phyloP scores from a whole-genome alignment of 2,888 invertebrate genomes.

The Danaus chrysippus region DNA sequence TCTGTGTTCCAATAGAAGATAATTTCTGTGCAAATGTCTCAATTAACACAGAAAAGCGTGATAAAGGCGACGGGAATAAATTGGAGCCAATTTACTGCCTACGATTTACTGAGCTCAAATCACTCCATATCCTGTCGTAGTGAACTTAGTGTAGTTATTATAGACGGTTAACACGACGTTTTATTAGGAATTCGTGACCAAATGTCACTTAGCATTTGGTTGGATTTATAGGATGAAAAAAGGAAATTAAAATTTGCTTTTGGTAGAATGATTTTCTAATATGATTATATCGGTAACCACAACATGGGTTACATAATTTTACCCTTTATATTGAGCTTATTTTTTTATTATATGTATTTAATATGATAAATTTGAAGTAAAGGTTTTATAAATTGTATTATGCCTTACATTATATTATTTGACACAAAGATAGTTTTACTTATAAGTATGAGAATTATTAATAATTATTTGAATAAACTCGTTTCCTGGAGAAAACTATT shows the following conservation, averaged over 20 bases:
- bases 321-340: conserved; percentile 14
- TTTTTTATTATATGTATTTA: conserved; percentile 6
- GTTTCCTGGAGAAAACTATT: too few relatives aligned
- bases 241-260: conserved; percentile 21
- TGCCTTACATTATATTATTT: too few relatives aligned
- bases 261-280: conserved; percentile 2
- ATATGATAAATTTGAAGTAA: too few relatives aligned
- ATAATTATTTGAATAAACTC: too few relatives aligned
- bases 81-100: conserved; percentile 53
- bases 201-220: conserved; percentile 24
- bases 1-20: conserved; percentile 40
- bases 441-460: too few relatives aligned
- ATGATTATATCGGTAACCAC: neutral
- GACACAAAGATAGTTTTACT: too few relatives aligned
- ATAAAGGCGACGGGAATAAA: conserved; percentile 60
- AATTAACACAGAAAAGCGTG: conserved; percentile 61
- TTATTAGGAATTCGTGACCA: conserved; percentile 31
- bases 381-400: too few relatives aligned
- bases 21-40: conserved; percentile 68
- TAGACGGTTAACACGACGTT: conserved; percentile 35
- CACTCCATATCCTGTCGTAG: conserved; percentile 36
- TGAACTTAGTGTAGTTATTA: conserved; percentile 32
- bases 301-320: neutral
- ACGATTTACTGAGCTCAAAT: conserved; percentile 46
- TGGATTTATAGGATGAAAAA: conserved; percentile 21